A percentile compares a stretch with the other conserved stretches of the same genome.
phyloP scores from a whole-genome alignment of 2,797 vertebrate genomes.

The Sebastes taczanowskii region DNA sequence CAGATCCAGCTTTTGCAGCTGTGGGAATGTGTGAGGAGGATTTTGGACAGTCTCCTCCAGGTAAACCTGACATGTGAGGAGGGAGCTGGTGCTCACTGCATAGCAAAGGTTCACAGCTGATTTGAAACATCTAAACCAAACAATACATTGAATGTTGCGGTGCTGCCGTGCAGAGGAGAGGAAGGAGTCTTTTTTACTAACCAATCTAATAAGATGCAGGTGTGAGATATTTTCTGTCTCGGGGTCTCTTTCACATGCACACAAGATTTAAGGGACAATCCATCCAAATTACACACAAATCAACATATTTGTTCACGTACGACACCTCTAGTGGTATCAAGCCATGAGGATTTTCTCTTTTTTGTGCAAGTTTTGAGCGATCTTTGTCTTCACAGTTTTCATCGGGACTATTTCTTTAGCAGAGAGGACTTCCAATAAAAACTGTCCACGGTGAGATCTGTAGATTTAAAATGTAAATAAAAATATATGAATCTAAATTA shows the following conservation, averaged over 20 bases:
- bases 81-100: neutral
- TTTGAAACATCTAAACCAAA: conserved; percentile 12
- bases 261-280: neutral
- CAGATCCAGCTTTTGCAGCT: conserved; percentile 23
- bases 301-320: neutral
- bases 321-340: neutral
- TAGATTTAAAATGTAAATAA: neutral
- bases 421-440: neutral
- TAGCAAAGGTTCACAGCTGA: neutral
- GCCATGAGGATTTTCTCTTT: neutral
- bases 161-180: neutral
- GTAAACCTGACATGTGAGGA: neutral
- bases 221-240: neutral
- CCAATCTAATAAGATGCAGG: conserved; percentile 8
- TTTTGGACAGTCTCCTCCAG: neutral
- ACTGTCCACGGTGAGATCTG: neutral
- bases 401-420: neutral
- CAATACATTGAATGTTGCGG: neutral
- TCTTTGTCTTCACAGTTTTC: neutral
- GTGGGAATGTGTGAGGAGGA: conserved; percentile 47
- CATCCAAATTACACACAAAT: neutral
- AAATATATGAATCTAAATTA: neutral
- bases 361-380: neutral
- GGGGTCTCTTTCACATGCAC: neutral
- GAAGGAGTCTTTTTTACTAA: neutral